Percentiles rank a stretch among this genome's conserved stretches.
phyloP scores from a whole-genome alignment of 2,113 vertebrate species.

The Alouatta palliata region DNA sequence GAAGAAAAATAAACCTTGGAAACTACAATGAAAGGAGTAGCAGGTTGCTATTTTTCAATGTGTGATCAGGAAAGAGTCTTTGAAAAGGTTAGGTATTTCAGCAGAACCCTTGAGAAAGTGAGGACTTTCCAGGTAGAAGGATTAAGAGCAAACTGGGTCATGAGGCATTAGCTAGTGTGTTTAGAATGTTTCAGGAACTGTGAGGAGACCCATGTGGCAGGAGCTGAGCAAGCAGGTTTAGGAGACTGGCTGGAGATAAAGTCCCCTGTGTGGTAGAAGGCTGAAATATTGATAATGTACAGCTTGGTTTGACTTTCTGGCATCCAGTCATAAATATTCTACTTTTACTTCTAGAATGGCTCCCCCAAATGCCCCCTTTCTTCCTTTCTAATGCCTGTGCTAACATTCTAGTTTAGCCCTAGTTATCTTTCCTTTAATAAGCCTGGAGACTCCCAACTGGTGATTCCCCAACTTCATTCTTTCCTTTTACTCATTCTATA shows the following conservation, averaged over 20 bases:
- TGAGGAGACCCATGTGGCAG: not conserved
- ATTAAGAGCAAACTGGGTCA: not conserved
- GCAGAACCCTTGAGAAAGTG: not conserved
- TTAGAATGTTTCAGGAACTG: not conserved
- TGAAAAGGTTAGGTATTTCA: not conserved
- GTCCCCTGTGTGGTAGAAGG: not conserved
- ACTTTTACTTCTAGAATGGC: slow-evolving; percentile 5
- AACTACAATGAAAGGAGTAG: not conserved
- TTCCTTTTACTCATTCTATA: not conserved
- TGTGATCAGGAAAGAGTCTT: not conserved
- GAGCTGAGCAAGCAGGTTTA: not conserved
- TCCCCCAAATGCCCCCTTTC: not conserved
- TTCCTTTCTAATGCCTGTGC: not conserved
- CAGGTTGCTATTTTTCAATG: not conserved
- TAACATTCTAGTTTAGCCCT: not conserved
- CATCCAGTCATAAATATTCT: not conserved
- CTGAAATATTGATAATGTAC: not conserved
- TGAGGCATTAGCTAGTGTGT: not conserved
- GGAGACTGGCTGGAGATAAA: not conserved
- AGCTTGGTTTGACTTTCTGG: not conserved
- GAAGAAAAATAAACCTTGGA: not conserved
- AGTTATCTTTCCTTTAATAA: not conserved
- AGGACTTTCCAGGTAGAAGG: not conserved
- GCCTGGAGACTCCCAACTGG: not conserved
- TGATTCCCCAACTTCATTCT: not conserved